phyloP scores from a whole-genome alignment of 2,797 vertebrate species.

The Poeciliopsis infans region DNA sequence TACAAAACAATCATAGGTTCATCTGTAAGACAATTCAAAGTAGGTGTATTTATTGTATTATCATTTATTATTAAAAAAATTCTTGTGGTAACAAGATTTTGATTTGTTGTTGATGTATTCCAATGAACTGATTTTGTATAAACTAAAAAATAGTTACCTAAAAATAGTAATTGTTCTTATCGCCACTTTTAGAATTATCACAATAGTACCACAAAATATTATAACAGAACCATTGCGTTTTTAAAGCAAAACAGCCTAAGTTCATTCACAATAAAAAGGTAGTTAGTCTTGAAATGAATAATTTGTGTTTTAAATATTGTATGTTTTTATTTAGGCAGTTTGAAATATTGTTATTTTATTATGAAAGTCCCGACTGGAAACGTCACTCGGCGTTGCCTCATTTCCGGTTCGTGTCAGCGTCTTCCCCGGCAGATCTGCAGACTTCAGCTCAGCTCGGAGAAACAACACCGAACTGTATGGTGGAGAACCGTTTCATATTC shows the following conservation, averaged over 20 bases:
- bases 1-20: not conserved
- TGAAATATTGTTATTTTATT: slow-evolving; percentile 37
- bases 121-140: no score
- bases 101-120: no score
- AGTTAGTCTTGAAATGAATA: not conserved
- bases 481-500: slow-evolving; percentile 67
- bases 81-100: no score
- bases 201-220: no score
- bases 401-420: slow-evolving; percentile 3
- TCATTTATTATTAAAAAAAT: no score
- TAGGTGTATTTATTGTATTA: no score
- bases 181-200: no score
- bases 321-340: not conserved
- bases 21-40: not conserved
- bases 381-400: rapidly evolving
- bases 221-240: no score
- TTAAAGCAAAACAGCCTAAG: not conserved
- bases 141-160: no score
- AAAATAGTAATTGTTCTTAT: no score
- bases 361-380: slow-evolving; percentile 42
- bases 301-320: not conserved
- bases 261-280: not conserved
- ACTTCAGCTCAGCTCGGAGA: slow-evolving; percentile 73
- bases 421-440: slow-evolving; percentile 53
- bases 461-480: slow-evolving; percentile 76